Evolutionary conservation across 2,113 vertebrate species (phyloP).

Genomic region (Hemibagrus wyckioides): DNA sequence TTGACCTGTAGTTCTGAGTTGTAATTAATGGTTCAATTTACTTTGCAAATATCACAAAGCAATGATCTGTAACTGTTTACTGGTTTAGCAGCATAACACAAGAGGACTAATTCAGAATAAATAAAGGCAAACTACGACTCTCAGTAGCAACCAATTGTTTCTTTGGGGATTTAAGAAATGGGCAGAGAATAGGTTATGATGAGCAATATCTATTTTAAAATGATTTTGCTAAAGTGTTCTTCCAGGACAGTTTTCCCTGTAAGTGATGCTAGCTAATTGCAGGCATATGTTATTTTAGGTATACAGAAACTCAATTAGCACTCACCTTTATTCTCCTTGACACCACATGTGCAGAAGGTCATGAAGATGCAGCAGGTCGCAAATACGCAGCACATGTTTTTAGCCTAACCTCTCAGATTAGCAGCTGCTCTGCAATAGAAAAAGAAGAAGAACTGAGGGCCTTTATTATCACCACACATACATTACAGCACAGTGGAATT

Average conservation of each 20-base stretch:
- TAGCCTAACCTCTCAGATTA: not conserved
- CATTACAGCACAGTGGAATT: no score
- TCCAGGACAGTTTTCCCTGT: not conserved
- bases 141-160: not conserved
- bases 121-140: not conserved
- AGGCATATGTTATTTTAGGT: not conserved
- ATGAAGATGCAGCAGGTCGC: not conserved
- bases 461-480: no score
- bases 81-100: slow-evolving; percentile 10
- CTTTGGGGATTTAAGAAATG: not conserved
- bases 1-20: not conserved
- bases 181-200: not conserved
- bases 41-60: slow-evolving; percentile 11
- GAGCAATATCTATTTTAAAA: not conserved
- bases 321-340: not conserved
- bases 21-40: slow-evolving; percentile 10
- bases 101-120: not conserved
- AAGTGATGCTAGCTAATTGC: not conserved
- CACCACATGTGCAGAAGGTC: not conserved
- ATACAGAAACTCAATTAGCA: not conserved
- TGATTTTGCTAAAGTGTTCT: not conserved
- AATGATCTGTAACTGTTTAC: slow-evolving; percentile 12
- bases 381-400: not conserved
- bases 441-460: no score
- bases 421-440: not conserved